Evolutionary conservation across 2,797 vertebrate genomes (phyloP).

Genomic region (Lutjanus campechanus): DNA sequence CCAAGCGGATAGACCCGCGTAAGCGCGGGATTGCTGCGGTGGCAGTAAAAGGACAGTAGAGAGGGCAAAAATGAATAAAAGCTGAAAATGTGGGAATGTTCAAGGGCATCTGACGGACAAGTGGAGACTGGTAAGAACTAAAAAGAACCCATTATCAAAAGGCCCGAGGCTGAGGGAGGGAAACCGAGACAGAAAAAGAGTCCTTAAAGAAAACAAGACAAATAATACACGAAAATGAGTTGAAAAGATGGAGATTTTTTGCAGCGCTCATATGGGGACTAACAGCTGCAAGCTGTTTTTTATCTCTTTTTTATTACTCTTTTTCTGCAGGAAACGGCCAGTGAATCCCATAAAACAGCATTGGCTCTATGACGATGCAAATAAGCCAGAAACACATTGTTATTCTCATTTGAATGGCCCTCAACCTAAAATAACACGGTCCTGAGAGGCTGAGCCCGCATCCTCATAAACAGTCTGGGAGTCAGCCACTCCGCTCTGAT

Average conservation of each 20-base stretch:
- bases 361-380: conserved; percentile 51
- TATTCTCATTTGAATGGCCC: conserved; percentile 58
- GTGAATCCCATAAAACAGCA: conserved; percentile 46
- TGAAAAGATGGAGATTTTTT: neutral
- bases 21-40: neutral
- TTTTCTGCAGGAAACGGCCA: conserved; percentile 39
- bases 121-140: neutral
- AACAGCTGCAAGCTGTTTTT: conserved; percentile 47
- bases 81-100: neutral
- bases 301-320: conserved; percentile 37
- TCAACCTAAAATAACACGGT: conserved; percentile 57
- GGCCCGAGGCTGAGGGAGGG: neutral
- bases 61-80: no score
- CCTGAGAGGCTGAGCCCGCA: conserved; percentile 46
- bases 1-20: no score
- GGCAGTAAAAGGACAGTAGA: no score
- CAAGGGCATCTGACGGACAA: neutral
- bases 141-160: neutral
- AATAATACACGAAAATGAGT: conserved; percentile 17
- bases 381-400: conserved; percentile 52
- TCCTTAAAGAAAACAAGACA: conserved; percentile 4
- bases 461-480: conserved; percentile 66
- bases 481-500: conserved; percentile 56
- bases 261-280: neutral
- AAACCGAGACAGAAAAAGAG: neutral